phyloP scores from a whole-genome alignment of 2,888 invertebrate genomes.

The Clitarchus hookeri region DNA sequence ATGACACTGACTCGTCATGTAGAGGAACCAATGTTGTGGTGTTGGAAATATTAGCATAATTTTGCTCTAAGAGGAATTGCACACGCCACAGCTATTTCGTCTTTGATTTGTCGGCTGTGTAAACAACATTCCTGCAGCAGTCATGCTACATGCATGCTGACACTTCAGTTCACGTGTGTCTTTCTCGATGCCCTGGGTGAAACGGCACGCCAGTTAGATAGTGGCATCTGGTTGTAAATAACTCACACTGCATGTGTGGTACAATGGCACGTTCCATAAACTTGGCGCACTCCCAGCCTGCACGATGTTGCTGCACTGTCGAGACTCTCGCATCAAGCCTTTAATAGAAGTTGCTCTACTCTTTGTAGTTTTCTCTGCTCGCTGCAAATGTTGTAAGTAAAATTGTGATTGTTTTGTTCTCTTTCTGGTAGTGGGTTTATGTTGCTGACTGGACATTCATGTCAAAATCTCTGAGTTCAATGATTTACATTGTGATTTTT shows the following conservation, averaged over 20 bases:
- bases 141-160: background rate
- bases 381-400: background rate
- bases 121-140: background rate
- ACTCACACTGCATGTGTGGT: background rate
- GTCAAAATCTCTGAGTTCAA: background rate
- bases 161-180: background rate
- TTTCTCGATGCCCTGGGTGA: background rate
- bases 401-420: background rate
- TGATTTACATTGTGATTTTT: too few relatives aligned
- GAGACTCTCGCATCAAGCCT: background rate
- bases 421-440: background rate
- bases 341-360: background rate
- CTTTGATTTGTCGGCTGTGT: background rate
- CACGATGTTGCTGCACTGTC: background rate
- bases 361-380: background rate
- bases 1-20: background rate
- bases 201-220: background rate
- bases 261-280: background rate
- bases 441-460: conserved; percentile 5
- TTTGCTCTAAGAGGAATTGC: background rate
- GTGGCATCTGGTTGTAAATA: background rate
- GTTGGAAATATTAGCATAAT: background rate
- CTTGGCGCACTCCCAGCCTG: background rate
- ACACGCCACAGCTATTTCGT: background rate
- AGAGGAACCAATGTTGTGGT: background rate